A percentile compares a stretch with the other conserved stretches of the same genome.
Conservation (phyloP, 2,797 vertebrate genomes). For the Phrynocephalus forsythii region DNA sequence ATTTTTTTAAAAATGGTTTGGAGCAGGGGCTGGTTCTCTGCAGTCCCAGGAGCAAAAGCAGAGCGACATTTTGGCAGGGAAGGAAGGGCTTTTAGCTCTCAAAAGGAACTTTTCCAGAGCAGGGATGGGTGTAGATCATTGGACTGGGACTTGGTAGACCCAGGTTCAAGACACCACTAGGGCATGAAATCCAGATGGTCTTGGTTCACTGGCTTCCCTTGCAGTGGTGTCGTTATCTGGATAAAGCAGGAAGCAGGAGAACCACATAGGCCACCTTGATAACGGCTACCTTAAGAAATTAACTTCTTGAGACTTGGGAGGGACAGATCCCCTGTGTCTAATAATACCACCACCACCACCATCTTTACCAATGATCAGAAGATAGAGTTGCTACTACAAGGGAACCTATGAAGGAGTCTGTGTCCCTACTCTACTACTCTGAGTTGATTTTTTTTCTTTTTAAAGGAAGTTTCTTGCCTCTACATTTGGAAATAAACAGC, state of each 20-base stretch:
- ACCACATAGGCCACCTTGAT: not conserved
- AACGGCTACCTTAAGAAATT: not conserved
- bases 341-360: no score
- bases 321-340: not conserved
- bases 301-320: not conserved
- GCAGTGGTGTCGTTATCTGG: not conserved
- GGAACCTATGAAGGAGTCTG: not conserved
- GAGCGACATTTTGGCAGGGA: not conserved
- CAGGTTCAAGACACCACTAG: not conserved
- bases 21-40: not conserved
- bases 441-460: not conserved
- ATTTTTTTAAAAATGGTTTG: not conserved
- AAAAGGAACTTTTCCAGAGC: not conserved
- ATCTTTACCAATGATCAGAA: not conserved
- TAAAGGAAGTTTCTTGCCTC: not conserved
- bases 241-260: not conserved
- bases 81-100: not conserved
- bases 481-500: not conserved
- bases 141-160: not conserved
- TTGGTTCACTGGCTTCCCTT: not conserved
- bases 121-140: not conserved
- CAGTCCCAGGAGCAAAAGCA: not conserved
- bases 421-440: not conserved
- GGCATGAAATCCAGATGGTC: not conserved
- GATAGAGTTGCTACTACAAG: not conserved